Percentiles rank a stretch among this genome's conserved stretches.
Evolutionary conservation across 2,888 invertebrate genomes (phyloP).

Genomic region (Harpagoxenus sublaevis): DNA sequence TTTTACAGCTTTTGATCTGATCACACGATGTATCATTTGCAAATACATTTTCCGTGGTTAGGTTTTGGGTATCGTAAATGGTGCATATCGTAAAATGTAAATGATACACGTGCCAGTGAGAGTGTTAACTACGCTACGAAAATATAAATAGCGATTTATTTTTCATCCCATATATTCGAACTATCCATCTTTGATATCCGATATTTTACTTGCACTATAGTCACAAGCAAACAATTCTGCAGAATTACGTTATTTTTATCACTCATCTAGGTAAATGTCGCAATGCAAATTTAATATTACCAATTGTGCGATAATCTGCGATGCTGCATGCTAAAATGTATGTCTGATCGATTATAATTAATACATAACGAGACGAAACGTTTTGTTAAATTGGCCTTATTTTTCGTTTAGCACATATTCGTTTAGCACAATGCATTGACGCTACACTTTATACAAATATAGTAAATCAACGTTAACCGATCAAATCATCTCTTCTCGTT

Average conservation of each 20-base stretch:
- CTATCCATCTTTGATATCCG: neutral
- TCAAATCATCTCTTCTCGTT: conserved; percentile 56
- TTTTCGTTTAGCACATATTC: conserved; percentile 60
- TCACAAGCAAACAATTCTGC: neutral
- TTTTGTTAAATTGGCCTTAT: conserved; percentile 64
- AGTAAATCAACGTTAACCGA: conserved; percentile 62
- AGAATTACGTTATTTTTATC: neutral
- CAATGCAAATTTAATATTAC: neutral
- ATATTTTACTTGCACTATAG: neutral
- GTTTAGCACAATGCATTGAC: conserved; percentile 37
- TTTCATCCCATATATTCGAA: neutral
- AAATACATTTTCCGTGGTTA: no score
- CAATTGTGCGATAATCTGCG: neutral
- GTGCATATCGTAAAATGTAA: no score
- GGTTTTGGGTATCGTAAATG: no score
- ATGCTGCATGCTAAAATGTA: neutral
- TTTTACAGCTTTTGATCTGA: no score
- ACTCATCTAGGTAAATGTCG: neutral
- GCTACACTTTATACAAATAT: conserved; percentile 29
- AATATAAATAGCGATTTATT: neutral
- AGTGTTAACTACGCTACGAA: neutral
- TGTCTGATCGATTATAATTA: conserved; percentile 55
- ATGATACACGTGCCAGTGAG: no score
- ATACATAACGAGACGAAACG: conserved; percentile 32
- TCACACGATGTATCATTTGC: no score